Conservation (phyloP, 30 jellyfish, hydroid and myxozoan species). For the Catostylus mosaicus region DNA sequence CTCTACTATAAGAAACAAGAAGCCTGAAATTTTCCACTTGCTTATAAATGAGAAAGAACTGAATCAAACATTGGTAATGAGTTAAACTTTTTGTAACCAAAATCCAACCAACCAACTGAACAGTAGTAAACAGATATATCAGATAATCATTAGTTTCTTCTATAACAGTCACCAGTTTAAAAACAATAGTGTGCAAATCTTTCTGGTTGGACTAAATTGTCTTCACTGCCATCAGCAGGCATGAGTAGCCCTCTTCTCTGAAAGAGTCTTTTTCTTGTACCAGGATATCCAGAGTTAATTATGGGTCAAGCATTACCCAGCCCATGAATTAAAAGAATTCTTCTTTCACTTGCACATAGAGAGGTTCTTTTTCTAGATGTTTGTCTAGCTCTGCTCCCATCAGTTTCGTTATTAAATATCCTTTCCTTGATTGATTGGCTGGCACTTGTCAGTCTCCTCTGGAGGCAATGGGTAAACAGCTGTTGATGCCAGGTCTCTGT, state of each 20-base stretch:
- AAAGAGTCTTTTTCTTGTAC: constrained; percentile 12
- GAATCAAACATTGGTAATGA: background rate
- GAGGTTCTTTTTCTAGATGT: constrained; percentile 1
- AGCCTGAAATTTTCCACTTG: background rate
- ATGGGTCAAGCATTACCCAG: constrained; percentile 10
- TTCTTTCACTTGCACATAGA: constrained; percentile 26
- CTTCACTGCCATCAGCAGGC: constrained; percentile 21
- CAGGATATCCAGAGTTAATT: constrained; percentile 13
- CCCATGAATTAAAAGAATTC: constrained; percentile 27
- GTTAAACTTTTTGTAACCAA: background rate
- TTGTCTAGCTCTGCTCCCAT: constrained; percentile 20
- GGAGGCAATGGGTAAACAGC: too few relatives aligned
- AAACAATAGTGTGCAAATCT: constrained; percentile 19
- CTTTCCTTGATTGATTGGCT: constrained; percentile 27
- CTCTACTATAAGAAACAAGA: background rate
- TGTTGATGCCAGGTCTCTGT: too few relatives aligned
- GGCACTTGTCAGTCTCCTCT: constrained; percentile 8
- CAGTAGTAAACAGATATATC: background rate
- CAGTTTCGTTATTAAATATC: constrained; percentile 11
- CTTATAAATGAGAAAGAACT: background rate
- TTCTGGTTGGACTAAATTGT: constrained; percentile 28
- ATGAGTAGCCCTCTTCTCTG: constrained; percentile 15
- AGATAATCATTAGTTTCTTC: background rate
- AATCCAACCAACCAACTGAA: background rate
- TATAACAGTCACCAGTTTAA: background rate